Evolutionary conservation across 2,797 vertebrate species (phyloP), one percentile per base, ranked within the genome.

Genomic region (Sebastes nivosus): DNA sequence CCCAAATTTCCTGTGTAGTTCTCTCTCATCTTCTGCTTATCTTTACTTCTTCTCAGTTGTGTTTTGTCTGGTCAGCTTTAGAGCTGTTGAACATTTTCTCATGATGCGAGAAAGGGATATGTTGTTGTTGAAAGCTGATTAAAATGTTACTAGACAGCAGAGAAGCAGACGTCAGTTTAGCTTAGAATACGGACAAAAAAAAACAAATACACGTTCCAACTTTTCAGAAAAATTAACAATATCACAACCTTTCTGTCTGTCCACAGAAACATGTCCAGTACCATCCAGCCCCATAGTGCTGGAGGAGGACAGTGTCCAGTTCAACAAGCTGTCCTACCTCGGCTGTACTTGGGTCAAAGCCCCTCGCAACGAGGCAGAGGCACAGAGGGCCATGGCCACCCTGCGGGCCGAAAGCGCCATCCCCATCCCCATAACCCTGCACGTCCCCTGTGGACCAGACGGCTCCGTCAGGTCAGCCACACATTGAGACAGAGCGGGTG

Each of bases 221-320:
- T 30, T 74, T 63, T 13, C 8, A 61, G 2, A 29, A 38, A 64
- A 4, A 63, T 7, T 1, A 38, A 32, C 3, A 25, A n/a, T 29
- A 34, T 55, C 24, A 13, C 46, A 66, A 29, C 5, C 12, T 79
- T 46, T 71, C 38, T 61, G 16, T 81, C n/a, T 52, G 8, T 81
- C 29, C 16, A 27, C 88, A 92, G 90, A 89, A 52, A 8, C 65
- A 20, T 80, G 74, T 77, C 83, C 85, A 1, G 67, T 52, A 18
- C 90, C 86, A 8, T 27, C 76, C 65, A 91, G 67, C 58, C 90
- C 87, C 0, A 75, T 90, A 2, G 93, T 92, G 55, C 87, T 86
- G 72, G 98, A 99, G 80, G 99, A 99, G 92, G 97, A 99, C 89
- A 97, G 97, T 0, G 98, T 99, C 54, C 94, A 98, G 89, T 99